Evolutionary conservation across 2,797 vertebrate species (phyloP).

Genomic region (Manis javanica): DNA sequence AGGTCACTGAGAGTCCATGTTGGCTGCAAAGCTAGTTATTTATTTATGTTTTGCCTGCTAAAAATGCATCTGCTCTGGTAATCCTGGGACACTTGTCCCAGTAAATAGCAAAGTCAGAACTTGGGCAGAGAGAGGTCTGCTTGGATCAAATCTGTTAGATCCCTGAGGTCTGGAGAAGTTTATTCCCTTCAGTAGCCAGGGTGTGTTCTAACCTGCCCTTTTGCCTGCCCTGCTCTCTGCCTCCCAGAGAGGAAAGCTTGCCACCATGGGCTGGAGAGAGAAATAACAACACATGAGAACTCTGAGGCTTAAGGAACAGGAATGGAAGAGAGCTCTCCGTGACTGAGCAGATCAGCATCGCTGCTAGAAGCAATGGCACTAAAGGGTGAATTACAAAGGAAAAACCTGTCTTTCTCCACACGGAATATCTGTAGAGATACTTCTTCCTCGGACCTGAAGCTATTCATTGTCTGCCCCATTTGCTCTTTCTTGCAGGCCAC

Average conservation of each 20-base stretch:
- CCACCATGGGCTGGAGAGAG: rapidly evolving
- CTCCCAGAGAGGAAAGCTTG: background rate
- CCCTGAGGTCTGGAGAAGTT: background rate
- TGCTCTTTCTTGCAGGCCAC: background rate
- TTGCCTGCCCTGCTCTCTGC: background rate
- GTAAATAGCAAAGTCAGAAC: conserved; percentile 55
- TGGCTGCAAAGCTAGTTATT: conserved; percentile 58
- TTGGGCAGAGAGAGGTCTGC: background rate
- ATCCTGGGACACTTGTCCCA: conserved; percentile 33
- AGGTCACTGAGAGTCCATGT: conserved; percentile 48
- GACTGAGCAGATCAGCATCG: background rate
- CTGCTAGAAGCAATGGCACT: too few species aligned
- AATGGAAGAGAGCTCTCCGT: background rate
- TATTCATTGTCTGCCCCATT: background rate
- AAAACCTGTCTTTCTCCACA: background rate
- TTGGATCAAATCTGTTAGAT: background rate
- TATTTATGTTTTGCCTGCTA: conserved; percentile 75
- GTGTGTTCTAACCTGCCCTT: background rate
- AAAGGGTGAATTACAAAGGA: background rate
- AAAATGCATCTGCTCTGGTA: conserved; percentile 64
- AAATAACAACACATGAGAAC: background rate
- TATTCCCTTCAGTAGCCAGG: background rate
- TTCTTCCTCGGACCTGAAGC: background rate
- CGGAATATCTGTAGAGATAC: background rate
- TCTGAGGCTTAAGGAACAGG: background rate